Evolutionary conservation across 2,888 invertebrate genomes (phyloP).

Genomic region (Dryomyza anilis): DNA sequence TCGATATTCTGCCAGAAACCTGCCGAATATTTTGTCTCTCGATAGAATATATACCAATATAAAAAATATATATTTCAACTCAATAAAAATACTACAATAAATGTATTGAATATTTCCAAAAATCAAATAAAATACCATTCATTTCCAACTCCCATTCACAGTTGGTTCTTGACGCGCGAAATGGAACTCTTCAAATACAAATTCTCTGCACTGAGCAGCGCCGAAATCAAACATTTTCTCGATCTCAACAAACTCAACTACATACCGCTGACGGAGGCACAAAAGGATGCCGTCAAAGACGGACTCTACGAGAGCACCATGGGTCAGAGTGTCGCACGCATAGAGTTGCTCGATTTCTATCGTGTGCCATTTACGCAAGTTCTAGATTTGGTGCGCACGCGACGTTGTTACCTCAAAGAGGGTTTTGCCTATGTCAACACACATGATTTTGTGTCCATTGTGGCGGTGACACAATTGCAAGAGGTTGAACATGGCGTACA

Average conservation of each 20-base stretch:
- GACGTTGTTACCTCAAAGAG: conserved; percentile 77
- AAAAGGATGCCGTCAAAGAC: conserved; percentile 69
- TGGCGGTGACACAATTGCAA: conserved; percentile 76
- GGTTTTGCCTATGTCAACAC: conserved; percentile 90
- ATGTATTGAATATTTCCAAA: too few relatives aligned
- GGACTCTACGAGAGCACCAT: conserved; percentile 69
- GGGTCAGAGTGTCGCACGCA: conserved; percentile 64
- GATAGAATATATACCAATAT: too few relatives aligned
- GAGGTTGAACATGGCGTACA: conserved; percentile 57
- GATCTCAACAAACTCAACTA: conserved; percentile 72
- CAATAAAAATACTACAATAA: too few relatives aligned
- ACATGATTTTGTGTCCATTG: conserved; percentile 81
- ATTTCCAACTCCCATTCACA: conserved; percentile 24
- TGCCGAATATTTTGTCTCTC: too few relatives aligned
- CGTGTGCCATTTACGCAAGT: conserved; percentile 88
- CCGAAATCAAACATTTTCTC: conserved; percentile 71
- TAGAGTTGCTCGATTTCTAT: conserved; percentile 73
- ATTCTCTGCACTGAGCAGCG: conserved; percentile 67
- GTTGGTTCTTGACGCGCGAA: conserved; percentile 90
- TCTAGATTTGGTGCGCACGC: conserved; percentile 76
- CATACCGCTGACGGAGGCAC: conserved; percentile 69
- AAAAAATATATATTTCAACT: too few relatives aligned
- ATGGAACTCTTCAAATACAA: conserved; percentile 85
- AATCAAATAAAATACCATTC: neutral
- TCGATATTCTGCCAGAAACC: too few relatives aligned